phyloP scores from a whole-genome alignment of 2,113 vertebrate genomes.

The Noturus placidus region DNA sequence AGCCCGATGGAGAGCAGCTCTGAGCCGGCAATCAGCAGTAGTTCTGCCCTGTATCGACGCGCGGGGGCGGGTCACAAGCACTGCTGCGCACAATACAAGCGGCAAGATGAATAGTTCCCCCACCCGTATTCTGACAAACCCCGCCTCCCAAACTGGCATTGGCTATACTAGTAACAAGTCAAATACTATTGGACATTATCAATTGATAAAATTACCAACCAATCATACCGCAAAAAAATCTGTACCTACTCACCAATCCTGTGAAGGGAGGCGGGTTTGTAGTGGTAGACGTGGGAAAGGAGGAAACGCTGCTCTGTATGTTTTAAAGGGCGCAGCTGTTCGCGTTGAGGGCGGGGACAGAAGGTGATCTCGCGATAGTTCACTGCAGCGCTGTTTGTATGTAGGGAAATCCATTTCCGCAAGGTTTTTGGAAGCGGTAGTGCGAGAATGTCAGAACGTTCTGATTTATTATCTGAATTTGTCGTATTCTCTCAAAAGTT shows the following conservation, averaged over 20 bases:
- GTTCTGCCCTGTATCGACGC: slow-evolving; percentile 63
- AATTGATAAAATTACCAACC: not conserved
- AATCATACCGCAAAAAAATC: not conserved
- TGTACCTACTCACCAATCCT: not conserved
- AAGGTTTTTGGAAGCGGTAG: not conserved
- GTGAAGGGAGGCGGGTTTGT: not conserved
- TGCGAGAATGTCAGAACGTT: not conserved
- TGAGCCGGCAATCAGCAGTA: slow-evolving; percentile 52
- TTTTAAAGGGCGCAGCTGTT: slow-evolving; percentile 10
- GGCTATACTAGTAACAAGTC: not conserved
- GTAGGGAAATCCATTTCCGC: too few species aligned
- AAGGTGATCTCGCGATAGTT: slow-evolving; percentile 9
- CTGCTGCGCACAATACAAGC: slow-evolving; percentile 26
- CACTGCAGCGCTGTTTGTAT: not conserved
- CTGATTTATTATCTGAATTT: not conserved
- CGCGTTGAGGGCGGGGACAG: not conserved
- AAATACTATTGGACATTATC: not conserved
- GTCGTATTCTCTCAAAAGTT: too few species aligned
- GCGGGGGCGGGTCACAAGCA: slow-evolving; percentile 68
- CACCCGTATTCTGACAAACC: slow-evolving; percentile 1
- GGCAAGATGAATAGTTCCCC: not conserved
- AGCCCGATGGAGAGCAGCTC: slow-evolving; percentile 56
- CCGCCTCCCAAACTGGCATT: not conserved
- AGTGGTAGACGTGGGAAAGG: not conserved
- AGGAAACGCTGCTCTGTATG: not conserved